Evolutionary conservation across 2,888 invertebrate species (phyloP), one percentile per base, ranked within the genome.

Genomic region (Apeira syringaria): DNA sequence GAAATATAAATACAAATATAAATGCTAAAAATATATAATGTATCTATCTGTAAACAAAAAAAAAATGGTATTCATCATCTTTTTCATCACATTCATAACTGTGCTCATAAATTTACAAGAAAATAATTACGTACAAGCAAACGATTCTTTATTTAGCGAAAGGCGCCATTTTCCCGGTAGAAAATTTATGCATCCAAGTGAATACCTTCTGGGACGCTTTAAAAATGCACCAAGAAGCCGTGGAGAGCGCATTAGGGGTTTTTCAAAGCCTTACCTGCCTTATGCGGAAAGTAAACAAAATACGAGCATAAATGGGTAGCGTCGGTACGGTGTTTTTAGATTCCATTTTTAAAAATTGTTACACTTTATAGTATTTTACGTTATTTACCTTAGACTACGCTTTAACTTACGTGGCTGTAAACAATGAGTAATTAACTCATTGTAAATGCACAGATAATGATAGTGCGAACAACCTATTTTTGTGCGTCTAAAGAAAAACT

Each of bases 101-200:
- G 9, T 34, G 11, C 10, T 24, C n/a, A 29, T 29, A 20, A 10
- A 11, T 8, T 15, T 15, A 15, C 4, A 15, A n/a, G n/a, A n/a
- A 15, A 15, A 15, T 15, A 2, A 15, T 15, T 15, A 15, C 15
- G 3, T 3, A 18, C 26, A 33, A 20, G 7, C 29, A 18, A 20
- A 36, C 30, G 11, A 31, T 33, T 25, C 25, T 32, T 38, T 45
- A 48, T 40, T 34, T 34, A 10, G 37, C 35, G 44, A 43, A 48
- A 47, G 37, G 29, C 31, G 43, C 49, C 26, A 50, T 45, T 48
- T 35, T 27, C 48, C 40, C 30, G 36, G 11, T 25, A 34, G 28
- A n/a, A 44, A 47, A 50, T 43, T 35, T 42, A 47, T 41, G 44
- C 41, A 47, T 20, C 39, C 37, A 30, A 36, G 41, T 30, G 37